phyloP scores from a whole-genome alignment of 1,140 invertebrate genomes.

The Cydia pomonella region DNA sequence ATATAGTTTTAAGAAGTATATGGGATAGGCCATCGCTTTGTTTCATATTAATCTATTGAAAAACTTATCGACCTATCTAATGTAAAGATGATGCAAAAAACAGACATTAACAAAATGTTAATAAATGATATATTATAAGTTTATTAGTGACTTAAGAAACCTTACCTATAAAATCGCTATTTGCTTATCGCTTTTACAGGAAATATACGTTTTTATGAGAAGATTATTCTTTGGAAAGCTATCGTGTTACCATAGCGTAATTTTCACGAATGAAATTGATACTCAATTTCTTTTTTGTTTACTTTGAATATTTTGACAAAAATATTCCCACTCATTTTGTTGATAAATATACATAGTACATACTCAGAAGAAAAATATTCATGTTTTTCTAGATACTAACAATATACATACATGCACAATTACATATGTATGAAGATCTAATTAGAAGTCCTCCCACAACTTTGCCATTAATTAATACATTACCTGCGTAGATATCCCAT shows the following conservation, averaged over 20 bases:
- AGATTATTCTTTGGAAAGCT: conserved; percentile 35
- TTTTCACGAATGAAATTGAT: neutral
- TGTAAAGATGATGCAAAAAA: too few relatives aligned
- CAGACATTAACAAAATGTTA: neutral
- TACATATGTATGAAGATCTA: neutral
- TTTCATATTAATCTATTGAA: too few relatives aligned
- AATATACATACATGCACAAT: too few relatives aligned
- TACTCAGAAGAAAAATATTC: neutral
- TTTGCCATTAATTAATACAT: neutral
- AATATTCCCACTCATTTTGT: neutral
- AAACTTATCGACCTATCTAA: too few relatives aligned
- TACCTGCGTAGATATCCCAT: neutral
- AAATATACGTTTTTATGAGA: conserved; percentile 39
- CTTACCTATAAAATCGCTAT: neutral
- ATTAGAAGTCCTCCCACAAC: neutral
- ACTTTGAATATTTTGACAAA: neutral
- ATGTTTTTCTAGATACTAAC: too few relatives aligned
- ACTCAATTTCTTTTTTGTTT: conserved; percentile 38
- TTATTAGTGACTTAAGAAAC: too few relatives aligned
- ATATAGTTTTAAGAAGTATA: too few relatives aligned
- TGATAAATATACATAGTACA: too few relatives aligned
- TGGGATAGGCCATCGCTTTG: too few relatives aligned
- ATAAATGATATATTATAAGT: neutral
- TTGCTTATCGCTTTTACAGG: conserved; percentile 28
- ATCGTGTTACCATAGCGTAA: neutral